phyloP scores from a whole-genome alignment of 1,140 invertebrate genomes.

The Drosophila dunni region DNA sequence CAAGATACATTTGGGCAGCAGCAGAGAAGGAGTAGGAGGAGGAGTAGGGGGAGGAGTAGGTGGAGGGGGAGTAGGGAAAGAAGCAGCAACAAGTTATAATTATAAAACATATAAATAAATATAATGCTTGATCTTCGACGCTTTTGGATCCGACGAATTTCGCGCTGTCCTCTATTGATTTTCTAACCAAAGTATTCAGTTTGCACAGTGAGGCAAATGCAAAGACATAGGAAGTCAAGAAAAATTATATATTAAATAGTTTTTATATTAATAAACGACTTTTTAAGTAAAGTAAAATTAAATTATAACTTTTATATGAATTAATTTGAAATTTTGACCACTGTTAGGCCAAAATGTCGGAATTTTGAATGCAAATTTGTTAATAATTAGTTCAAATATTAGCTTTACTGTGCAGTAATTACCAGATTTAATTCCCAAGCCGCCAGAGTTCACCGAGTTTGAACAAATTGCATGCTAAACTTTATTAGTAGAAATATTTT shows the following conservation, averaged over 20 bases:
- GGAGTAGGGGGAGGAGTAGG: background rate
- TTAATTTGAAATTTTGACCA: background rate
- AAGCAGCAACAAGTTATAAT: slow-evolving; percentile 64
- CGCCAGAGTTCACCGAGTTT: slow-evolving; percentile 40
- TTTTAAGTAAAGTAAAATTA: no score
- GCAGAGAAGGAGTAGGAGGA: slow-evolving; percentile 3
- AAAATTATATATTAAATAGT: background rate
- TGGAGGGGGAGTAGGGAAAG: slow-evolving; percentile 5
- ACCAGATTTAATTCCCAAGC: slow-evolving; percentile 5
- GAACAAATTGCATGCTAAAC: slow-evolving; percentile 46
- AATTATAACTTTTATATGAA: background rate
- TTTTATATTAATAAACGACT: no score
- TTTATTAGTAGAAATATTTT: slow-evolving; percentile 50
- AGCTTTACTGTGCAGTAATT: slow-evolving; percentile 31
- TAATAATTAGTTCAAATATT: slow-evolving; percentile 42
- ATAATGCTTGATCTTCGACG: slow-evolving; percentile 33
- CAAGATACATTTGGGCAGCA: slow-evolving; percentile 10
- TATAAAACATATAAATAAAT: slow-evolving; percentile 56
- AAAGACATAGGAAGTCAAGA: background rate
- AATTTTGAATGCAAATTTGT: slow-evolving; percentile 17
- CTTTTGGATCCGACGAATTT: slow-evolving; percentile 53
- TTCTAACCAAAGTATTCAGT: slow-evolving; percentile 15
- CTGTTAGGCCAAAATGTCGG: background rate
- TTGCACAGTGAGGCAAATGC: slow-evolving; percentile 20
- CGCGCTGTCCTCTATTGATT: slow-evolving; percentile 46